Percentiles rank a stretch among this genome's conserved stretches.
Conservation (phyloP, 2,888 invertebrate species). For the Labia minor region DNA sequence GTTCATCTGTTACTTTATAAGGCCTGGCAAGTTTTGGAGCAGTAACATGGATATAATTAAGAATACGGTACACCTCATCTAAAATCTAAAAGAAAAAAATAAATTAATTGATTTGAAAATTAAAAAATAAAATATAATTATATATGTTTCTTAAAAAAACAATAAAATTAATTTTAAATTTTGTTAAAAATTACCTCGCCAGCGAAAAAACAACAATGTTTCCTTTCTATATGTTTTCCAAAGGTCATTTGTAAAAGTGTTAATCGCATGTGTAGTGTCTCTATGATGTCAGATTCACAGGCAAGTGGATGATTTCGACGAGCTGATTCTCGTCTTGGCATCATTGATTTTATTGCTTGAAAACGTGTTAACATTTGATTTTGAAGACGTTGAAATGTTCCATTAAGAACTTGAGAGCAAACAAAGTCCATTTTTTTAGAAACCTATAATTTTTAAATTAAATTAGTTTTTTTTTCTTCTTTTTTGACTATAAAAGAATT, state of each 20-base stretch:
- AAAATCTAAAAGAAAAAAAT: conserved; percentile 53
- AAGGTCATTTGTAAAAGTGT: conserved; percentile 87
- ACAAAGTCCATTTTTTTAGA: conserved; percentile 68
- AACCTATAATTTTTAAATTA: conserved; percentile 47
- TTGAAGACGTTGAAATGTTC: conserved; percentile 74
- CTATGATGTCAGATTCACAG: conserved; percentile 85
- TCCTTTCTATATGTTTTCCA: conserved; percentile 86
- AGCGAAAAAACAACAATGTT: conserved; percentile 88
- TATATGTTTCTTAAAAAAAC: not conserved
- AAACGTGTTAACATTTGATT: conserved; percentile 74
- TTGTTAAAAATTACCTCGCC: conserved; percentile 59
- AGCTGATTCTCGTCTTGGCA: conserved; percentile 86
- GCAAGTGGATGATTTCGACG: conserved; percentile 81
- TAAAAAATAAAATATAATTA: not conserved
- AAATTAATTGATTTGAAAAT: not conserved
- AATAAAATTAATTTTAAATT: not conserved
- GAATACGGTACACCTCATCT: conserved; percentile 80
- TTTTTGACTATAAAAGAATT: not conserved
- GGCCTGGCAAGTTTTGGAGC: conserved; percentile 66
- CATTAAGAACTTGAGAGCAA: conserved; percentile 68
- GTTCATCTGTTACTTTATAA: conserved; percentile 86
- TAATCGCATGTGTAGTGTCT: conserved; percentile 84
- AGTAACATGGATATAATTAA: conserved; percentile 71
- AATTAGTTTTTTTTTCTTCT: no score
- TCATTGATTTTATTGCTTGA: conserved; percentile 77